Base-by-base conservation (phyloP, 2,797 vertebrate species). In the Phrynocephalus forsythii region DNA sequence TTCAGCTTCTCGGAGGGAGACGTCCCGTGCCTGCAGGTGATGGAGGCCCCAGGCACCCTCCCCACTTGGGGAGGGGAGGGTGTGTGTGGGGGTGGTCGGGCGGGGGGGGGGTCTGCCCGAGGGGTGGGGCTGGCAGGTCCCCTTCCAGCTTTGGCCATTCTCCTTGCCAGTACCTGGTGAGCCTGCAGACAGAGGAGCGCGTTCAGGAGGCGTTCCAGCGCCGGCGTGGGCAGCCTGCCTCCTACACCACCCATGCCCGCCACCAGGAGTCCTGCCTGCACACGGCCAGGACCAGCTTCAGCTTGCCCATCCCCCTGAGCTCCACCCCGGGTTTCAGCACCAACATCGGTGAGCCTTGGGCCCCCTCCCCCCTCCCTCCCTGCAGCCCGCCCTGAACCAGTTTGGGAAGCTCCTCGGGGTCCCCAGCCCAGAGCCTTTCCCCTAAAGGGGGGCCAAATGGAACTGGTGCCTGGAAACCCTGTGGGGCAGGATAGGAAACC, bases 241-340 rank as follows among this genome's bases (percentile, higher is more conserved):
- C 98, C 52, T 98, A 98, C 89, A 98, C 97, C 0, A 97, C 98
- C 6, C 99, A 99, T 0, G 98, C 98, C 0, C 97, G 98, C 2
- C 99, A 99, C 95, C 95, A 98, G 89, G 99, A 99, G 95, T 98
- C 98, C 89, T 99, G 99, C 95, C 97, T 99, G 48, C 99, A 99
- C 95, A 99, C 98, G 0, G 98, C 98, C 2, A 97, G 97, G 94
- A 99, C 98, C 92, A 98, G 99, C 96, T 99, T 99, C 96, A 99
- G 97, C 88, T 96, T 99, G 22, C 99, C 99, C n/a, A 96, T 99
- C 76, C 99, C 99, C 0, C 98, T 99, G 68, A 98, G 98, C 87
- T 98, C 98, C 26, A 98, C 98, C 0, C 99, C 99, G 0, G 98
- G 98, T n/a, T 99, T 99, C 97, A 98, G 96, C 95, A 99, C 98